Conservation (phyloP, 1,140 invertebrate genomes). For the Lethrus apterus region DNA sequence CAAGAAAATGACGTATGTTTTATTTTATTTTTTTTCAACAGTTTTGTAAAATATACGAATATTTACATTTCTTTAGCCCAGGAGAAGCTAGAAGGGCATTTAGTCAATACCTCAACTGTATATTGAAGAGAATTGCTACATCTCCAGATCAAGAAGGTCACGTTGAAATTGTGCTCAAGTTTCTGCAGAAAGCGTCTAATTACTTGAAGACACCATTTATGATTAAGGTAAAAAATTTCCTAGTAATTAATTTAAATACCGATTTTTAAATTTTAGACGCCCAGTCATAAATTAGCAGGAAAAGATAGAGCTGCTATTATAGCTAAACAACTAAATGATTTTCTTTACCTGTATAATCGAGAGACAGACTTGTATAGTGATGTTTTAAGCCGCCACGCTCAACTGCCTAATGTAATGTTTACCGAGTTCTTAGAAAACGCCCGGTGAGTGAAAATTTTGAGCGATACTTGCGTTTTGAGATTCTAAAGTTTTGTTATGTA, state of each 20-base stretch:
- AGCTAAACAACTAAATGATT: constrained; percentile 87
- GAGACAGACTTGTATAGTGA: constrained; percentile 72
- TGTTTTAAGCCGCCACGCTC: constrained; percentile 54
- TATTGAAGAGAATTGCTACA: constrained; percentile 62
- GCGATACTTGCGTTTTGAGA: too few relatives aligned
- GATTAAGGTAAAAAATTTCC: constrained; percentile 51
- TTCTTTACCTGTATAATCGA: constrained; percentile 80
- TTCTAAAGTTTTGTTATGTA: too few relatives aligned
- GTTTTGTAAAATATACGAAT: background rate
- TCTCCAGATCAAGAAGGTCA: constrained; percentile 51
- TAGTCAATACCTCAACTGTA: constrained; percentile 71
- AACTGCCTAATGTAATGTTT: constrained; percentile 52
- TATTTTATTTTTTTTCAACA: background rate
- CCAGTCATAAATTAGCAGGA: constrained; percentile 66
- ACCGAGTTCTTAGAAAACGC: constrained; percentile 48
- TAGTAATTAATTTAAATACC: background rate
- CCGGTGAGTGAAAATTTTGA: constrained; percentile 35
- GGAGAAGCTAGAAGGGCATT: constrained; percentile 72
- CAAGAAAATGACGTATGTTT: constrained; percentile 35
- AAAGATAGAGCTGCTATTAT: constrained; percentile 81
- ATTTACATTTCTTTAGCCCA: constrained; percentile 36
- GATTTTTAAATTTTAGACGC: constrained; percentile 46
- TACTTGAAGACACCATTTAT: constrained; percentile 70
- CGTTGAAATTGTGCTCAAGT: constrained; percentile 70
- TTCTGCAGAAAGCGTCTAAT: constrained; percentile 71